Evolutionary conservation across 2,113 vertebrate genomes (phyloP).

Genomic region (Ceyx melanurus): DNA sequence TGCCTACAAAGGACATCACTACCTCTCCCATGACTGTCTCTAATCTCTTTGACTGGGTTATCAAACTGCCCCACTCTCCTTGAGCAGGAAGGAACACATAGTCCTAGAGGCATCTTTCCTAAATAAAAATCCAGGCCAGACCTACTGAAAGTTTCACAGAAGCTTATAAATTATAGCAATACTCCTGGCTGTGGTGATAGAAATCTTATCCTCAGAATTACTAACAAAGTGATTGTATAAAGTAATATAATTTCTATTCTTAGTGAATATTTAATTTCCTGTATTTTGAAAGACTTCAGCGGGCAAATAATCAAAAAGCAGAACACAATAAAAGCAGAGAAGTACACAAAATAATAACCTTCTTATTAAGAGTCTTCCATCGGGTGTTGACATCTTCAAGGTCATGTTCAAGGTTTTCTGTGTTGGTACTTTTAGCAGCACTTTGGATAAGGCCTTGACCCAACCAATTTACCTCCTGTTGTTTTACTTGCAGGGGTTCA

Average conservation of each 20-base stretch:
- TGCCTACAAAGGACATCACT: background rate
- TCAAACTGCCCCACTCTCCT: background rate
- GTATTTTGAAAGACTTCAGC: background rate
- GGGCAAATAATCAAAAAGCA: background rate
- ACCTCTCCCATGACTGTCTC: background rate
- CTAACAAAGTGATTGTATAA: background rate
- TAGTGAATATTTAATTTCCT: conserved; percentile 45
- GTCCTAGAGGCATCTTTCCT: background rate
- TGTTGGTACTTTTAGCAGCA: conserved; percentile 86
- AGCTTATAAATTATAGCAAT: background rate
- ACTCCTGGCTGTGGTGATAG: background rate
- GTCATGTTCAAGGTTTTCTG: conserved; percentile 86
- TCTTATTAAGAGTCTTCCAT: conserved; percentile 97
- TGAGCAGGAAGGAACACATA: background rate
- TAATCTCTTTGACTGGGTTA: background rate
- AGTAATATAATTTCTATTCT: background rate
- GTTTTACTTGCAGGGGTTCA: conserved; percentile 87
- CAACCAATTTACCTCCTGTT: conserved; percentile 91
- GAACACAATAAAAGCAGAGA: background rate
- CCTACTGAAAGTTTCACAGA: background rate
- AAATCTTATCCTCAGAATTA: conserved; percentile 6
- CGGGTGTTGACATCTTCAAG: conserved; percentile 86
- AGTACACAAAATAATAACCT: conserved; percentile 75
- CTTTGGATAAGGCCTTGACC: conserved; percentile 95
- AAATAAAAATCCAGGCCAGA: background rate